Evolutionary conservation across 2,797 vertebrate species (phyloP).

Genomic region (Periparus ater): DNA sequence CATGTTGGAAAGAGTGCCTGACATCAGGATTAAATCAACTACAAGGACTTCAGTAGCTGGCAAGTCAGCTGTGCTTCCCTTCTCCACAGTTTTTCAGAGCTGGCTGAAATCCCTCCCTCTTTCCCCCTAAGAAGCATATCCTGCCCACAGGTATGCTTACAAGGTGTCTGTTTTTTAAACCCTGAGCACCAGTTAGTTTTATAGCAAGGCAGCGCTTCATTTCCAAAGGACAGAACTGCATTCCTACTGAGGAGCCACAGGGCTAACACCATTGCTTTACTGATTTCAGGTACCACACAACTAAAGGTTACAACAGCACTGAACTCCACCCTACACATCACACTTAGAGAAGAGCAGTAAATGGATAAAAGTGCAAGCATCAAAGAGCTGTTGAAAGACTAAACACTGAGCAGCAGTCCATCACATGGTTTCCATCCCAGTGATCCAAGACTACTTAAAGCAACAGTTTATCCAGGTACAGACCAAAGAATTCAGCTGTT

Average conservation of each 20-base stretch:
- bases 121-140: background rate
- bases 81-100: background rate
- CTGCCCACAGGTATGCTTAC: background rate
- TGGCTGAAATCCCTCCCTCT: background rate
- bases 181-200: background rate
- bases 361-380: background rate
- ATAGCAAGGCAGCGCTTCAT: background rate
- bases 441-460: background rate
- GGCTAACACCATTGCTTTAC: background rate
- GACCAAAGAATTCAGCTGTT: background rate
- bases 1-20: background rate
- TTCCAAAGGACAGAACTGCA: background rate
- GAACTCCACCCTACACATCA: background rate
- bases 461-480: background rate
- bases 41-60: slow-evolving; percentile 12
- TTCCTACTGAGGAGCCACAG: background rate
- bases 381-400: background rate
- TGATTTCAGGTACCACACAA: background rate
- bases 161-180: background rate
- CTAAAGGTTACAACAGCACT: background rate
- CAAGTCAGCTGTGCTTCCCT: background rate
- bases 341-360: background rate
- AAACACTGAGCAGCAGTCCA: background rate
- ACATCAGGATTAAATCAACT: slow-evolving; percentile 51
- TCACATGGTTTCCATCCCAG: background rate